Conservation (phyloP, 2,797 vertebrate species). For the Xenopus petersii region DNA sequence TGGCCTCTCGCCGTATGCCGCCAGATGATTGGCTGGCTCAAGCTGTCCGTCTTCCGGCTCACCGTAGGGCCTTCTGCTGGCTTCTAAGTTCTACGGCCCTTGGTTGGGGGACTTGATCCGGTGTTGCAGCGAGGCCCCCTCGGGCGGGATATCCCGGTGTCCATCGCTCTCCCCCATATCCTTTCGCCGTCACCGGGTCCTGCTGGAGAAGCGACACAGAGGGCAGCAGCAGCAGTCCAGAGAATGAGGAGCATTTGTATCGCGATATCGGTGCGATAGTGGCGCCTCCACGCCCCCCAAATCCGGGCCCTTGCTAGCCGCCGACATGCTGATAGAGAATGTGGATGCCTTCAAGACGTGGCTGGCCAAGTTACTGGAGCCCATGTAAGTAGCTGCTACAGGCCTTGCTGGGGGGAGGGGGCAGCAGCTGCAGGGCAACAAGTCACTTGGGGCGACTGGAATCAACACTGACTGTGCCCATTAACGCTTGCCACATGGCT, state of each 20-base stretch:
- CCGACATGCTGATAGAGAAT: constrained; percentile 93
- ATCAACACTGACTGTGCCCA: too few relatives aligned
- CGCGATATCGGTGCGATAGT: constrained; percentile 28
- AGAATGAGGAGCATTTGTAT: constrained; percentile 18
- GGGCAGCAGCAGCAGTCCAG: not conserved
- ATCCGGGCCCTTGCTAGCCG: constrained; percentile 29
- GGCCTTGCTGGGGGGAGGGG: constrained; percentile 2
- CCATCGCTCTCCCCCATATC: too few relatives aligned
- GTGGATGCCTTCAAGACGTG: constrained; percentile 96
- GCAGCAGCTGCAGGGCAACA: too few relatives aligned
- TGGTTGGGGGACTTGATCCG: constrained; percentile 40
- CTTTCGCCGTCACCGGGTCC: not conserved
- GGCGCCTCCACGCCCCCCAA: constrained; percentile 13
- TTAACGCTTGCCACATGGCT: too few relatives aligned
- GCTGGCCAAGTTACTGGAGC: constrained; percentile 72
- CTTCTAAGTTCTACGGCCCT: not conserved
- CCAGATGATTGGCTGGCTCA: constrained; percentile 28
- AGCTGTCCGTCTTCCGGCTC: too few relatives aligned
- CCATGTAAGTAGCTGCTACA: constrained; percentile 70
- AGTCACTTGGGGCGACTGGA: too few relatives aligned
- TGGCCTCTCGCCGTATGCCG: not conserved
- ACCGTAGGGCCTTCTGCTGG: constrained; percentile 28
- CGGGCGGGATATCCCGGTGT: too few relatives aligned
- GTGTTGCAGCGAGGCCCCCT: not conserved
- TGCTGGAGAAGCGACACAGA: not conserved